Percentiles rank a stretch among this genome's conserved stretches.
These are phyloP conservation scores for Incurvaria masculella DNA, from an alignment of 2,888 invertebrate species.

Conservation along the genomic window DNA sequence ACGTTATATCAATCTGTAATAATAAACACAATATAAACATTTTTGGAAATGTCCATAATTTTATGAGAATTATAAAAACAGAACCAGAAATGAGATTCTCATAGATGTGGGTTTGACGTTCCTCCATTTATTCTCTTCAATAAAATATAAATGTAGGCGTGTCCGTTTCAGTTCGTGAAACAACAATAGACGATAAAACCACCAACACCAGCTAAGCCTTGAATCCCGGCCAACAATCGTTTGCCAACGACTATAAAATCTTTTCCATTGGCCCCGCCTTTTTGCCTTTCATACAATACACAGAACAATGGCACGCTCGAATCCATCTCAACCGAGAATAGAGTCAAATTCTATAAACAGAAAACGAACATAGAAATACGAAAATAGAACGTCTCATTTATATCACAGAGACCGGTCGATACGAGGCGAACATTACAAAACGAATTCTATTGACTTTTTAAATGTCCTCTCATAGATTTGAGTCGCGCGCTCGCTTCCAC, in stretches of 20 bases:
- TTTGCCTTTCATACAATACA: background rate
- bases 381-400: no score
- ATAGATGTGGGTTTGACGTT: no score
- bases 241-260: background rate
- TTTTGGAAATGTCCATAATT: no score
- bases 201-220: background rate
- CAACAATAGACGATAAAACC: background rate
- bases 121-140: no score
- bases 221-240: background rate
- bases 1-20: no score
- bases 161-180: background rate
- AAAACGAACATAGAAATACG: background rate
- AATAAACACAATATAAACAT: no score
- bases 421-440: background rate
- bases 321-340: no score
- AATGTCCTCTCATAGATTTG: constrained; percentile 50
- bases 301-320: background rate
- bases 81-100: no score
- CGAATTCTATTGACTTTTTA: constrained; percentile 53
- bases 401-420: background rate
- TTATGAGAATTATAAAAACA: no score
- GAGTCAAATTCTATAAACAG: no score
- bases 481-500: constrained; percentile 33
- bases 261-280: background rate
- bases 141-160: background rate